Evolutionary conservation across 2,797 vertebrate species (phyloP).

Genomic region (Manis crassicaudata): DNA sequence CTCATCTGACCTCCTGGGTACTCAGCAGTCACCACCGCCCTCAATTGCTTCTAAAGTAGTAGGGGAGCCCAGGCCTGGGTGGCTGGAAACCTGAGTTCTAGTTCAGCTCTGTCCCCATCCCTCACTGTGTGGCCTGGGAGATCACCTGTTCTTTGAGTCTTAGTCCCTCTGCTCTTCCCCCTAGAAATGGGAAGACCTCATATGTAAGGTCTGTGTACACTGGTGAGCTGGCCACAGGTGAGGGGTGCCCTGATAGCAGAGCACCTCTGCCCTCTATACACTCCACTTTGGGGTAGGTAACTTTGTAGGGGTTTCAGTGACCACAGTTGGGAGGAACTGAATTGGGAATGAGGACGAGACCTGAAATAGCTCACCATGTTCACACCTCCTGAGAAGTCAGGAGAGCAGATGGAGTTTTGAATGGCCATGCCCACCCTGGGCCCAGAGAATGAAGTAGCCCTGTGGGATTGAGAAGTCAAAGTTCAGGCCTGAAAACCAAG

Average conservation of each 20-base stretch:
- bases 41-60: slow-evolving; percentile 35
- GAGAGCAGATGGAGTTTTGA: slow-evolving; percentile 94
- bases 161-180: background rate
- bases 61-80: background rate
- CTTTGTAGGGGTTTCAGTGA: background rate
- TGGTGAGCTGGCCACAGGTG: background rate
- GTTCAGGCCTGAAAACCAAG: background rate
- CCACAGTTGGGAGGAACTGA: background rate
- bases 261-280: background rate
- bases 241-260: background rate
- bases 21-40: background rate
- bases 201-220: background rate
- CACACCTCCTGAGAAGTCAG: slow-evolving; percentile 91
- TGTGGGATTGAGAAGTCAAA: slow-evolving; percentile 67
- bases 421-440: slow-evolving; percentile 92
- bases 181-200: background rate
- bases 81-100: background rate
- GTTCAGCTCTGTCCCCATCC: background rate
- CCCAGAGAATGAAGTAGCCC: slow-evolving; percentile 89
- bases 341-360: background rate
- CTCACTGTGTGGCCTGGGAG: background rate
- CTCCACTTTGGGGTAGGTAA: background rate
- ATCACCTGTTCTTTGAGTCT: background rate
- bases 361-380: slow-evolving; percentile 90
- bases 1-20: background rate